These are phyloP conservation scores for Acanthornis magna DNA, from an alignment of 2,797 vertebrate species.

Conservation along the genomic window DNA sequence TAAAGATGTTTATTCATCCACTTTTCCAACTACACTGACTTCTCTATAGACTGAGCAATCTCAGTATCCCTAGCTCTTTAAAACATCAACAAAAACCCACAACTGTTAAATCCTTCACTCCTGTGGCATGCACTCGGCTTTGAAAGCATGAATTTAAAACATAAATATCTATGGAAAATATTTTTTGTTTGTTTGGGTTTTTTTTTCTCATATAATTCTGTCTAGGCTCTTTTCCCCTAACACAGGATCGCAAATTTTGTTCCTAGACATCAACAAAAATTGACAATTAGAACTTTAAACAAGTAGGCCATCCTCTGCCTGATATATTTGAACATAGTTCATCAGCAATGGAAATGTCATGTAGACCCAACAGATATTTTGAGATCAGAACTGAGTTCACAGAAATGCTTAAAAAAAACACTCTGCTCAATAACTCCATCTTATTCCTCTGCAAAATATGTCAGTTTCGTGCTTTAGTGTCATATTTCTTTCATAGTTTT, in stretches of 20 bases:
- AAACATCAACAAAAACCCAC: neutral
- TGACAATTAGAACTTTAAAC: neutral
- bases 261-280: neutral
- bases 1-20: slow-evolving; percentile 8
- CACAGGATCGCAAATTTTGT: neutral
- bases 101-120: neutral
- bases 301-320: neutral
- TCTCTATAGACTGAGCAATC: neutral
- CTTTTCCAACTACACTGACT: neutral
- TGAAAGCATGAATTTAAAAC: neutral
- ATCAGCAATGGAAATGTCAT: neutral
- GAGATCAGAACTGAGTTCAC: neutral
- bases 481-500: neutral
- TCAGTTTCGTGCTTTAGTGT: neutral
- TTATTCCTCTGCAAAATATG: neutral
- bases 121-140: neutral
- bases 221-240: neutral
- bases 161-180: neutral
- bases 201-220: neutral
- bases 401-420: neutral
- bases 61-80: neutral
- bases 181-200: neutral
- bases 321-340: neutral
- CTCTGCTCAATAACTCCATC: neutral
- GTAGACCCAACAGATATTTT: neutral